Conservation (phyloP, 2,888 invertebrate genomes). For the Bombylius discolor region DNA sequence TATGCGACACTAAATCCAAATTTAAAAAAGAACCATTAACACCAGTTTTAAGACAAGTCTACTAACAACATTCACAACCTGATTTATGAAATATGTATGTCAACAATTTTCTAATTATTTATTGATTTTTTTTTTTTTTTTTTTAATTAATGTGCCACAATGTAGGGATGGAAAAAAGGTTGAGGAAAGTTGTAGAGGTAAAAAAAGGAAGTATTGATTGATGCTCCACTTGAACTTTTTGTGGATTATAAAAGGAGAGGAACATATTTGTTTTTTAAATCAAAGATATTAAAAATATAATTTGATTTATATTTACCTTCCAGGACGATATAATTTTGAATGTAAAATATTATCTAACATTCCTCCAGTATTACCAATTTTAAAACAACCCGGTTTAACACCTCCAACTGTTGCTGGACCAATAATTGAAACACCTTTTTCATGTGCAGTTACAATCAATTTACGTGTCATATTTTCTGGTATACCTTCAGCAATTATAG, state of each 20-base stretch:
- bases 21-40: too few species aligned
- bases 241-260: too few species aligned
- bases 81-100: constrained; percentile 16
- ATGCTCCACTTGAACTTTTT: too few species aligned
- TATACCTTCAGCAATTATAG: constrained; percentile 98
- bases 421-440: constrained; percentile 74
- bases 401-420: constrained; percentile 96
- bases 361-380: constrained; percentile 98
- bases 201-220: too few species aligned
- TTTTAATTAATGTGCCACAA: too few species aligned
- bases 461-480: constrained; percentile 97
- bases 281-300: neutral
- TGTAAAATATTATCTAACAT: constrained; percentile 99
- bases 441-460: constrained; percentile 70
- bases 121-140: too few species aligned
- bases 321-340: constrained; percentile 91
- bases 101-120: neutral
- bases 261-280: too few species aligned
- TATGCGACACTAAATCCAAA: constrained; percentile 70
- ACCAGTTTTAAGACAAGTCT: too few species aligned
- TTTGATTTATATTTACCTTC: constrained; percentile 42
- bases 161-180: too few species aligned
- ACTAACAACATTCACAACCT: too few species aligned
- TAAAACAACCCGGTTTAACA: constrained; percentile 96
- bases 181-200: too few species aligned